Evolutionary conservation across 2,888 invertebrate genomes (phyloP).

Genomic region (Bellardia bayeri): DNA sequence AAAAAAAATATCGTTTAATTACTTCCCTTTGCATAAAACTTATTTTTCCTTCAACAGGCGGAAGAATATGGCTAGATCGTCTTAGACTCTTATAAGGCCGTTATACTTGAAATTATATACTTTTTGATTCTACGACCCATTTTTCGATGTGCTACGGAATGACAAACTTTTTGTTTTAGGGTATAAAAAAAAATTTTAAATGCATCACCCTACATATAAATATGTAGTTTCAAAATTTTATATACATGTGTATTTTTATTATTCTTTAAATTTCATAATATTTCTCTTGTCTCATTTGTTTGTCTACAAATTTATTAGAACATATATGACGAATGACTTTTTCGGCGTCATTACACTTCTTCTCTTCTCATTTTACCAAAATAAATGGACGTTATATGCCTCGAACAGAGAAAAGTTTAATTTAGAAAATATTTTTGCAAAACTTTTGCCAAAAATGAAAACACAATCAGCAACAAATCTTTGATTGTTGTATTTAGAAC

Average conservation of each 20-base stretch:
- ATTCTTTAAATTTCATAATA: neutral
- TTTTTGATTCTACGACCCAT: no score
- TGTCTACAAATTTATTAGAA: neutral
- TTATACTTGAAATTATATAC: no score
- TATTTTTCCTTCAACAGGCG: no score
- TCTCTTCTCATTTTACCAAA: neutral
- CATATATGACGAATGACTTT: slow-evolving; percentile 28
- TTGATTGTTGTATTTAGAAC: slow-evolving; percentile 31
- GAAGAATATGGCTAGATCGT: no score
- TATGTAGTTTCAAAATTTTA: no score
- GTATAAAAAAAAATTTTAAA: no score
- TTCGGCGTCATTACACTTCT: slow-evolving; percentile 19
- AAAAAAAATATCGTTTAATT: no score
- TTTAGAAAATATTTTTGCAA: slow-evolving; percentile 19
- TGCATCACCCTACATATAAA: no score
- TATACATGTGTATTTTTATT: neutral
- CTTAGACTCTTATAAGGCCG: no score
- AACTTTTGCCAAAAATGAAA: slow-evolving; percentile 49
- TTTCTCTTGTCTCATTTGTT: neutral
- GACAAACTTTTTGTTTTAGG: no score
- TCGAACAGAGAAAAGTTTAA: neutral
- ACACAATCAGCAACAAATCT: slow-evolving; percentile 26
- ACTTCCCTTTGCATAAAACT: no score
- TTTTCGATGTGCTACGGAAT: no score
- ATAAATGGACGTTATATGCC: slow-evolving; percentile 42